Base-by-base conservation (phyloP, 1,140 invertebrate genomes). In the Drosophila pseudoobscura region DNA sequence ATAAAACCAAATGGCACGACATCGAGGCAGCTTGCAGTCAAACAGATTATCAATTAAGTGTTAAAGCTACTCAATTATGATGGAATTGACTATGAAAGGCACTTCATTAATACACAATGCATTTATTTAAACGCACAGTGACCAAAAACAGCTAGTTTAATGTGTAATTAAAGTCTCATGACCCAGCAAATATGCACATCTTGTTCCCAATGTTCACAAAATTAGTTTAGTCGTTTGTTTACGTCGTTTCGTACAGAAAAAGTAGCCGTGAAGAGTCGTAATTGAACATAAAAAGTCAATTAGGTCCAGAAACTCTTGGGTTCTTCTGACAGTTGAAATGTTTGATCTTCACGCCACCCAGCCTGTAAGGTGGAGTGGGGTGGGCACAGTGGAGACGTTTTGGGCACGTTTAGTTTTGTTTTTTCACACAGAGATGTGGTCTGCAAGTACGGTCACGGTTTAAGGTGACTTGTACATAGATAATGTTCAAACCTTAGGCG, bases 321-420 rank as follows among this genome's bases (percentile, higher is more conserved):
- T 91, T 82, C 11, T 92, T 91, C 0, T 3, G 91, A 76, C 62
- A 68, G 26, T 94, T 93, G 63, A 94, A 94, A 46, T 95, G 93
- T 3, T 92, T 93, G 15, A 97, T 89, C 63, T 92, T 92, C n/a
- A 97, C 93, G 3, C 94, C 94, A 0, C 96, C 96, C 17, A 98
- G 92, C 77, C 94, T 91, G 41, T 54, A 64, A 53, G 9, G 17
- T 41, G 53, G 8, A 11, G 4, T 22, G 7, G 44, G 20, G 5
- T 20, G 9, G 7, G 8, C 2, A 20, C 20, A 1, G 20, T 20
- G 20, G 1, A 20, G 20, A 20, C 20, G 1, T 20, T 20, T 20
- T 20, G 20, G 20, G 20, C 20, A 20, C 20, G 20, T 20, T 20
- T 20, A 20, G 20, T 20, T 20, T 20, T 20, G 20, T 20, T 20